phyloP scores from a whole-genome alignment of 2,797 vertebrate species.

The Myoxocephalus aenaeus region DNA sequence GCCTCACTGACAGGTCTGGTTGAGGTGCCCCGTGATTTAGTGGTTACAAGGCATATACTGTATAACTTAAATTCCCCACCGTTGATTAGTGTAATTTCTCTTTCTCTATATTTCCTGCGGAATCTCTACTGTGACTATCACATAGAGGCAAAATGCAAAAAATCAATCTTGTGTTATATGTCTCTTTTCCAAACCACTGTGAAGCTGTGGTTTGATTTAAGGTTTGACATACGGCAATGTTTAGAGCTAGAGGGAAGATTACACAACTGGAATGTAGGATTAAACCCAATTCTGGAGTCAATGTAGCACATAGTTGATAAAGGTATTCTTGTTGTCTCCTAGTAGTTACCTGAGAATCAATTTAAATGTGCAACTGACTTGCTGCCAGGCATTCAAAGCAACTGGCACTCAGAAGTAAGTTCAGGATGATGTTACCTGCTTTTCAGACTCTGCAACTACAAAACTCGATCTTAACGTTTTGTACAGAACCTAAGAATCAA shows the following conservation, averaged over 20 bases:
- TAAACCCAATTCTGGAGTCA: neutral
- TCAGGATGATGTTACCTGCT: neutral
- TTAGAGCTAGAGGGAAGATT: neutral
- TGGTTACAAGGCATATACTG: neutral
- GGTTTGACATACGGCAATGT: neutral
- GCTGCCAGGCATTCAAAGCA: neutral
- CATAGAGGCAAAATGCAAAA: neutral
- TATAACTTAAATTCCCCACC: neutral
- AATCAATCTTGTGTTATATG: neutral
- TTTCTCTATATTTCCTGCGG: neutral
- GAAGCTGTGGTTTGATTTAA: neutral
- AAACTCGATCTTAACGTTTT: neutral
- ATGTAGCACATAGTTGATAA: constrained; percentile 1
- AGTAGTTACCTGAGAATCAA: neutral
- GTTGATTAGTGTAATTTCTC: neutral
- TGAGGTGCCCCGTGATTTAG: neutral
- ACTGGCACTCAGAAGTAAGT: neutral
- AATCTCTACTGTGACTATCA: neutral
- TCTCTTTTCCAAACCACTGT: neutral
- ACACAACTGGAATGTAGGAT: neutral
- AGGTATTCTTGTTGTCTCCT: neutral
- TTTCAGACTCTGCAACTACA: neutral
- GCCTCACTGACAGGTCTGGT: neutral
- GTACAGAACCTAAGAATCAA: constrained; percentile 12
- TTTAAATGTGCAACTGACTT: neutral